Percentiles rank a stretch among this genome's conserved stretches.
Conservation (phyloP, 2,888 invertebrate species). For the Ochropleura plecta region DNA sequence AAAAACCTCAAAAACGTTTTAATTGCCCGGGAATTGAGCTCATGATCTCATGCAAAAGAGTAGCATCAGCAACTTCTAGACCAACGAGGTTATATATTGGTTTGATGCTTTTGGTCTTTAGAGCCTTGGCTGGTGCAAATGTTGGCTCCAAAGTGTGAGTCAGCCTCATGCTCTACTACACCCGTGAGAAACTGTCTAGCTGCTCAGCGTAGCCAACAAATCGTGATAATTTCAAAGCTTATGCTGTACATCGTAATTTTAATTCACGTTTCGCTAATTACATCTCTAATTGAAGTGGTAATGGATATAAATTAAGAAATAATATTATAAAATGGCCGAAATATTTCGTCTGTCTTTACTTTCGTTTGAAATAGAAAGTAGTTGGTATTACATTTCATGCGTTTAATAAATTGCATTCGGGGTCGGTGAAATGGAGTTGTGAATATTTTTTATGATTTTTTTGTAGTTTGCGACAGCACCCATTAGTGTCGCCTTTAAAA, state of each 20-base stretch:
- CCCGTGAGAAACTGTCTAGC: conserved; percentile 50
- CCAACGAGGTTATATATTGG: neutral
- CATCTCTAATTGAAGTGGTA: conserved; percentile 42
- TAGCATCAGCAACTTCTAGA: neutral
- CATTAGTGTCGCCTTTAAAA: neutral
- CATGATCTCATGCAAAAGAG: neutral
- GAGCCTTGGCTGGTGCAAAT: conserved; percentile 18
- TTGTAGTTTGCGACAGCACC: conserved; percentile 4
- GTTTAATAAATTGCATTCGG: conserved; percentile 51
- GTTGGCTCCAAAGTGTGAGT: conserved; percentile 41
- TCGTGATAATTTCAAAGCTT: conserved; percentile 43
- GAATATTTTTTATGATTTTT: conserved; percentile 44
- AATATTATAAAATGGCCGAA: conserved; percentile 19
- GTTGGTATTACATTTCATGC: conserved; percentile 50
- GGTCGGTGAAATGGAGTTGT: conserved; percentile 46
- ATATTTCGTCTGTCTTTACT: conserved; percentile 52
- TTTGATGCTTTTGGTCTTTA: neutral
- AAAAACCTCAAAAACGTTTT: neutral
- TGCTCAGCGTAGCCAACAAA: conserved; percentile 17
- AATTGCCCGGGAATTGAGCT: neutral
- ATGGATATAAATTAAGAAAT: conserved; percentile 51
- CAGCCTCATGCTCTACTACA: conserved; percentile 58
- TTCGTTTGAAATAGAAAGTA: conserved; percentile 69
- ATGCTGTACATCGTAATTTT: conserved; percentile 54
- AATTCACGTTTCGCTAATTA: conserved; percentile 56